Conservation (phyloP, 2,888 invertebrate genomes). For the Rhodophaea formosa region DNA sequence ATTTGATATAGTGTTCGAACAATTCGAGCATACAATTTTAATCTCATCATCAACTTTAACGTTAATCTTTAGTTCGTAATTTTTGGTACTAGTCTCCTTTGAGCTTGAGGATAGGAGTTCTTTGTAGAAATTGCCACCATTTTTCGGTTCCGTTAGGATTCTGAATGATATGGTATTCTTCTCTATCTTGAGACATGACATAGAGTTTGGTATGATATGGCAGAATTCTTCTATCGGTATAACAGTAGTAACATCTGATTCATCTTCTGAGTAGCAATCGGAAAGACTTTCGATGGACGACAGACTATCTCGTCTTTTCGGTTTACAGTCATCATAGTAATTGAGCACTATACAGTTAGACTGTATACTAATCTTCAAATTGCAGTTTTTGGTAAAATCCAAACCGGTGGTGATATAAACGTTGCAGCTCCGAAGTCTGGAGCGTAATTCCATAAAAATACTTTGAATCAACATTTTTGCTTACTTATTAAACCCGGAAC, state of each 20-base stretch:
- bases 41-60: slow-evolving; percentile 49
- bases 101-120: slow-evolving; percentile 54
- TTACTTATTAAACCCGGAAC: slow-evolving; percentile 30
- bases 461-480: slow-evolving; percentile 72
- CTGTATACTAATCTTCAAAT: slow-evolving; percentile 72
- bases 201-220: slow-evolving; percentile 72
- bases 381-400: slow-evolving; percentile 64
- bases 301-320: slow-evolving; percentile 59
- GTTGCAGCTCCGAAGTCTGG: slow-evolving; percentile 82
- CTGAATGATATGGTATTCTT: slow-evolving; percentile 71
- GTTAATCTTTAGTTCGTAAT: slow-evolving; percentile 51
- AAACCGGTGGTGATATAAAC: slow-evolving; percentile 78
- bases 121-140: slow-evolving; percentile 71
- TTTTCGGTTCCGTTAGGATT: slow-evolving; percentile 69
- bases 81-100: slow-evolving; percentile 38
- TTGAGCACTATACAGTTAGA: slow-evolving; percentile 68
- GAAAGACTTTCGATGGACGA: slow-evolving; percentile 75
- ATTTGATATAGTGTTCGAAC: slow-evolving; percentile 70
- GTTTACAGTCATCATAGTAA: slow-evolving; percentile 53
- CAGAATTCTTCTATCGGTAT: slow-evolving; percentile 68
- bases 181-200: slow-evolving; percentile 75
- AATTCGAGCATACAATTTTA: slow-evolving; percentile 64
- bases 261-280: slow-evolving; percentile 68
- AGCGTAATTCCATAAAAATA: slow-evolving; percentile 82
- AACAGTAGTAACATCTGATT: slow-evolving; percentile 51